Evolutionary conservation across 2,113 vertebrate species (phyloP), one percentile per base, ranked within the genome.

Genomic region (Syngnathoides biaculeatus): DNA sequence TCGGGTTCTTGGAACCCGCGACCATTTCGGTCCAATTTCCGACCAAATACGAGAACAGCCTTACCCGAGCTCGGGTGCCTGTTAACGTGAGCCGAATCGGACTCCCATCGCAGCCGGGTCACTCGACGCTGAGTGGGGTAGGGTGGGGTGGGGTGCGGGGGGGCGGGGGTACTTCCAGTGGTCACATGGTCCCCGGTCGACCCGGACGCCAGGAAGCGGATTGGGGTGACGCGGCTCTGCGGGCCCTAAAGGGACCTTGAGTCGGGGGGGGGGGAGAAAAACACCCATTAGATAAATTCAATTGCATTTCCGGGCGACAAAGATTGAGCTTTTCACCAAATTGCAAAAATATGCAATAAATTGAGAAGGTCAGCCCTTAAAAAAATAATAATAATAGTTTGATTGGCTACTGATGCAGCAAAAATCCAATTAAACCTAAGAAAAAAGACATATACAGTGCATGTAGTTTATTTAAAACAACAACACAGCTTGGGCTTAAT

Each of bases 71-170:
- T 68, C 69, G 65, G 84, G 67, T 84, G 55, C 55, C 57, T 5
- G 40, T 91, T 87, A 91, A 69, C 78, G 83, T 69, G 50, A 75
- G 73, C 59, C 53, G 77, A 75, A 74, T 79, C 79, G 83, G 75
- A 75, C 64, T 82, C 90, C 90, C 90, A 92, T 91, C 75, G 63
- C 64, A 82, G 83, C 85, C 20, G 38, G 77, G 65, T 78, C 73
- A 82, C 82, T 81, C 75, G 84, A 72, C 68, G 67, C 68, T 78
- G 80, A n/a, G n/a, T n/a, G n/a, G n/a, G n/a, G n/a, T n/a, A n/a
- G n/a, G n/a, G n/a, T n/a, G n/a, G n/a, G n/a, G n/a, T n/a, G n/a
- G n/a, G n/a, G n/a, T n/a, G n/a, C n/a, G n/a, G n/a, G n/a, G n/a
- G n/a, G n/a, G n/a, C n/a, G n/a, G n/a, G 64, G 48, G 3, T 50